Evolutionary conservation across 53 echinoderm and acorn worm species (phyloP).

Genomic region (Patiria pectinifera): DNA sequence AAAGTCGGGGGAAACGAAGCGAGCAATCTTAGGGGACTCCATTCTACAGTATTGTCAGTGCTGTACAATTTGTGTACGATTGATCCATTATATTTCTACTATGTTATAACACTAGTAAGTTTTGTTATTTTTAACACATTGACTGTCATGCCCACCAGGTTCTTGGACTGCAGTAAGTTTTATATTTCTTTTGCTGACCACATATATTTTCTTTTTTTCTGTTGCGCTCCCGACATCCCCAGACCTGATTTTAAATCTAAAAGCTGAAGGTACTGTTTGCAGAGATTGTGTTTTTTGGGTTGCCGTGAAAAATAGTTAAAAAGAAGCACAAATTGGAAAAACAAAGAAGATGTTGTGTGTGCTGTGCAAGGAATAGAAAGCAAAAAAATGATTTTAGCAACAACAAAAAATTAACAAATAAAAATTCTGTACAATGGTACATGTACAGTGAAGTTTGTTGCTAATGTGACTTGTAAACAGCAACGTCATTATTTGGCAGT

Average conservation of each 20-base stretch:
- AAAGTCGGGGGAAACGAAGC: too few species aligned
- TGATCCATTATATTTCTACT: too few species aligned
- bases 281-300: not conserved
- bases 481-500: too few species aligned
- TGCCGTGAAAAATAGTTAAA: conserved; percentile 26
- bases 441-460: too few species aligned
- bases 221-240: not conserved
- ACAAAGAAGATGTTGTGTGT: not conserved
- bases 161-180: conserved; percentile 23
- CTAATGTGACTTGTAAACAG: too few species aligned
- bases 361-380: not conserved
- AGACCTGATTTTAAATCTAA: conserved; percentile 47
- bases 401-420: too few species aligned
- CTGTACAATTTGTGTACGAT: too few species aligned
- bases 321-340: not conserved
- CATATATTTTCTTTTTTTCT: conserved; percentile 5
- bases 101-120: not conserved
- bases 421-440: too few species aligned
- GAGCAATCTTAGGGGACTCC: too few species aligned
- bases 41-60: too few species aligned
- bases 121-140: not conserved
- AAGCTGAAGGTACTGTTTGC: conserved; percentile 42
- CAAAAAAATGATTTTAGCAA: too few species aligned
- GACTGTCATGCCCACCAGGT: not conserved
- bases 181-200: not conserved